Conservation (phyloP, 2,113 vertebrate species). For the Chrysemys picta region DNA sequence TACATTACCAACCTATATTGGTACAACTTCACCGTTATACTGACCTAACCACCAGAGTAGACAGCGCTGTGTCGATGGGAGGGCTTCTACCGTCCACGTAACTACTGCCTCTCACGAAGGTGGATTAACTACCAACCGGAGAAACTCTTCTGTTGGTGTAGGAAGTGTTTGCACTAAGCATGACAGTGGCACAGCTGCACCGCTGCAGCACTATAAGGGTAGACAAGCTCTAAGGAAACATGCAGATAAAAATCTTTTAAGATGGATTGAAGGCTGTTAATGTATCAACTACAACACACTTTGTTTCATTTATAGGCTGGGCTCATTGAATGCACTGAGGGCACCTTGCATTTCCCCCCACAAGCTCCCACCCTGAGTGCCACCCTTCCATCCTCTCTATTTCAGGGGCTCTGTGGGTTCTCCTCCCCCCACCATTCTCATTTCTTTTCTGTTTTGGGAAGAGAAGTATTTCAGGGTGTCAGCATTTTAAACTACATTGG, state of each 20-base stretch:
- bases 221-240: not conserved
- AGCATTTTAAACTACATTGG: not conserved
- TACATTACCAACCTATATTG: no score
- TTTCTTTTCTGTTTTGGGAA: not conserved
- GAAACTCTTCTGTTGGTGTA: no score
- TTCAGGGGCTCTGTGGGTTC: not conserved
- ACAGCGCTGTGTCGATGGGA: no score
- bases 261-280: not conserved
- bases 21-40: no score
- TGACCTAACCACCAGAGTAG: no score
- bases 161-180: not conserved
- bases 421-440: not conserved
- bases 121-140: no score
- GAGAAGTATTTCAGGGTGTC: not conserved
- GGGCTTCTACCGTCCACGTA: no score
- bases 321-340: not conserved
- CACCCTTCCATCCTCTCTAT: not conserved
- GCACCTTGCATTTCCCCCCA: not conserved
- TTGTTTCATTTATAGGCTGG: not conserved
- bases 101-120: no score
- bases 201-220: not conserved
- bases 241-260: not conserved
- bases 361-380: not conserved
- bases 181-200: not conserved
- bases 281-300: not conserved